These are phyloP conservation scores for Trichacis sp. DNA, from an alignment of 2,888 invertebrate species.

Conservation along the genomic window DNA sequence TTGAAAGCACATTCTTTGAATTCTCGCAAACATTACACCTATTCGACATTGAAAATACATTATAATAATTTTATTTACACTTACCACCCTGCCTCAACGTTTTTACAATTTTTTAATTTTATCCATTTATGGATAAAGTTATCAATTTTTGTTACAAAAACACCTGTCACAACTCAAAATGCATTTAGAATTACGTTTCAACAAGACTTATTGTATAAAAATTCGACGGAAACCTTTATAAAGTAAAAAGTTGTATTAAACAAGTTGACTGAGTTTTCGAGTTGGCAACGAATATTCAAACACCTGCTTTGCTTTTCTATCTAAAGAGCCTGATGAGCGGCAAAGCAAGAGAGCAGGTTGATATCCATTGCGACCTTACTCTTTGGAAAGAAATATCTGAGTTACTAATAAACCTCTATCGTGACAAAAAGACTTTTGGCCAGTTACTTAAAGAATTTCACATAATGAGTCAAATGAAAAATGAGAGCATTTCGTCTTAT, in stretches of 20 bases:
- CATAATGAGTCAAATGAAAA: conserved; percentile 43
- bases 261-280: conserved; percentile 19
- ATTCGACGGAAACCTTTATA: conserved; percentile 14
- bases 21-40: too few species aligned
- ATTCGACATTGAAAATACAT: too few species aligned
- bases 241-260: conserved; percentile 19
- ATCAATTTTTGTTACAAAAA: too few species aligned
- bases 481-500: conserved; percentile 46
- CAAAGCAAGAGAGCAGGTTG: conserved; percentile 40
- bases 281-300: conserved; percentile 13
- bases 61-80: too few species aligned
- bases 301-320: conserved; percentile 30
- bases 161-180: too few species aligned
- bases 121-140: too few species aligned
- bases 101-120: too few species aligned
- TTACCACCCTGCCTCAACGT: too few species aligned
- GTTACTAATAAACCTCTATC: conserved; percentile 28
- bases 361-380: conserved; percentile 12
- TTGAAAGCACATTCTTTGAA: too few species aligned
- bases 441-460: conserved; percentile 51
- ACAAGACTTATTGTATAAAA: conserved; percentile 1
- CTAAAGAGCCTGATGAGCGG: conserved; percentile 21
- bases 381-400: conserved; percentile 39
- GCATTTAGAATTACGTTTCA: not conserved
- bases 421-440: conserved; percentile 49